Percentiles rank a stretch among this genome's conserved stretches.
Conservation (phyloP, 2,888 invertebrate genomes). For the Xanthia togata region DNA sequence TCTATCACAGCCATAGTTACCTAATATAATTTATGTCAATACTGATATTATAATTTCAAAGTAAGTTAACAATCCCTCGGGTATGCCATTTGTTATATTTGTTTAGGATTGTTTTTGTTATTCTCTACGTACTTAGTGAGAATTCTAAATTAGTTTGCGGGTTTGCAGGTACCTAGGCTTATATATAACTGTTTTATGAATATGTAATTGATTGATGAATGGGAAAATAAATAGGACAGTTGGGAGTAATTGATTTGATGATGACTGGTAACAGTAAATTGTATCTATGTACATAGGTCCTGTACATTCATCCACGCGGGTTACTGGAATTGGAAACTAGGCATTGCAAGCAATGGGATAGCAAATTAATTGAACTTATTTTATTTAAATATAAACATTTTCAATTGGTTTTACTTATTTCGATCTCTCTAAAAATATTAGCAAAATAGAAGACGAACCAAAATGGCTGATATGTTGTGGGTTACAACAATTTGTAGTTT, state of each 20-base stretch:
- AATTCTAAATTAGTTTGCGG: slow-evolving; percentile 51
- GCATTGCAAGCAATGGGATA: not conserved
- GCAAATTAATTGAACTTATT: not conserved
- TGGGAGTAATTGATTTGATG: slow-evolving; percentile 1
- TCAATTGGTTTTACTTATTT: not conserved
- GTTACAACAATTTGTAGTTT: not conserved
- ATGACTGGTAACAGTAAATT: not conserved
- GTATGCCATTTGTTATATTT: slow-evolving; percentile 58
- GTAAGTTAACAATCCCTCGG: slow-evolving; percentile 45
- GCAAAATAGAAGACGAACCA: not conserved
- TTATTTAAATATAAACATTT: not conserved
- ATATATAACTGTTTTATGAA: slow-evolving; percentile 39
- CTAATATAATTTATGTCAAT: slow-evolving; percentile 58
- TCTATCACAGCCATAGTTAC: slow-evolving; percentile 36
- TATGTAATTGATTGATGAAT: slow-evolving; percentile 43
- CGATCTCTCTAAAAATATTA: not conserved
- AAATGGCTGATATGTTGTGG: not conserved
- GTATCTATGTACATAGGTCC: not conserved
- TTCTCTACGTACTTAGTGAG: slow-evolving; percentile 27
- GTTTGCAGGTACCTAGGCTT: slow-evolving; percentile 1
- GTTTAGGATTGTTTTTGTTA: slow-evolving; percentile 65
- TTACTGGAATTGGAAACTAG: not conserved
- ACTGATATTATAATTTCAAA: slow-evolving; percentile 60
- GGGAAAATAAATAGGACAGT: slow-evolving; percentile 25
- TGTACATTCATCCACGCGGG: not conserved